Evolutionary conservation across 2,888 invertebrate species (phyloP), one percentile per base, ranked within the genome.

Genomic region (Nyleta sp.): DNA sequence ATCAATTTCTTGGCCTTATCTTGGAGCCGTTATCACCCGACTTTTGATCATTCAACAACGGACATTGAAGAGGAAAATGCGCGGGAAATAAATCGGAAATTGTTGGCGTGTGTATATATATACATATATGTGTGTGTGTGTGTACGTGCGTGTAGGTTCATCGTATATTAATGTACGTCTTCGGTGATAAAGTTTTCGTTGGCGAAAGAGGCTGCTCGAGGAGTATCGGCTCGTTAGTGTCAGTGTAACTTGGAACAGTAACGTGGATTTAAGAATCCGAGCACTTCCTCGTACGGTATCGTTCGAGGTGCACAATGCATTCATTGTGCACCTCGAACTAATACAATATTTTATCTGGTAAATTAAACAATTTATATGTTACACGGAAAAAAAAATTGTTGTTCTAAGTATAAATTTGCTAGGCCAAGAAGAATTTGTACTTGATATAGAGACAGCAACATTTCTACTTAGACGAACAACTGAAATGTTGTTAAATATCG

Each of bases 241-340:
- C 46, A 22, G 33, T 35, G 46, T 35, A 48, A 46, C 20, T 33
- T 22, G 15, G 35, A 48, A 48, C 46, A 20, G 48, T 33, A 48
- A 62, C 62, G 38, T 48, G 62, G 48, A 62, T 62, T 62, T 62
- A 62, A 62, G 62, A n/a, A n/a, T n/a, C n/a, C n/a, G n/a, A n/a
- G 31, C 15, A 24, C 57, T 13, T 13, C 11, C 33, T 31, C 52
- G 53, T 10, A 17, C 35, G 62, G 35, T 62, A 62, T 62, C 62
- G 35, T 20, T 35, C n/a, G 4, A 7, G 1, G 22, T 6, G 48
- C 35, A 62, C 62, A 48, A 48, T 48, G 48, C 62, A 35, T 48
- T 35, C 62, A 48, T 48, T 44, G 17, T n/a, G n/a, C n/a, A n/a
- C n/a, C n/a, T n/a, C n/a, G n/a, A n/a, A n/a, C n/a, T n/a, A n/a